A percentile compares a stretch with the other conserved stretches of the same genome.
These are phyloP conservation scores for Stigmatopora nigra DNA, from an alignment of 2,113 vertebrate species.

Conservation along the genomic window DNA sequence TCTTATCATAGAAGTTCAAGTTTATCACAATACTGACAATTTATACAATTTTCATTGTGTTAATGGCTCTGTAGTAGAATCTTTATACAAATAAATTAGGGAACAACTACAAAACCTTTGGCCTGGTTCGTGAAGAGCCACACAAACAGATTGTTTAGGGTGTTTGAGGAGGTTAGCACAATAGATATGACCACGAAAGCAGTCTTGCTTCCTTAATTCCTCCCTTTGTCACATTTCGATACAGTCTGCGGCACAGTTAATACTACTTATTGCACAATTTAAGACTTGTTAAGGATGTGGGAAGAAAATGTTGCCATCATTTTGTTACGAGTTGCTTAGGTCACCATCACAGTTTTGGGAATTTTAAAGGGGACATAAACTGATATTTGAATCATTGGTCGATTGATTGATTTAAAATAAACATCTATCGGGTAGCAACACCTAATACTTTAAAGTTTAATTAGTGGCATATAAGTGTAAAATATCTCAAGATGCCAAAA, in stretches of 20 bases:
- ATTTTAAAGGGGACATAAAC: not conserved
- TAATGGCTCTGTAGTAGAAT: constrained; percentile 2
- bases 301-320: not conserved
- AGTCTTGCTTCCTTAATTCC: constrained; percentile 13
- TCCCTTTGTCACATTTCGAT: not conserved
- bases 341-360: not conserved
- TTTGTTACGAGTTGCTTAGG: not conserved
- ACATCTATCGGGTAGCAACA: too few species aligned
- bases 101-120: constrained; percentile 12
- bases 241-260: not conserved
- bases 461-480: not conserved
- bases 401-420: too few species aligned
- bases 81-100: constrained; percentile 7
- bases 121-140: not conserved
- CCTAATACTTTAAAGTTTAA: not conserved
- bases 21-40: constrained; percentile 13
- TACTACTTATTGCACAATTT: not conserved
- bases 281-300: not conserved
- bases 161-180: constrained; percentile 9
- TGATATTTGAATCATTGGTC: not conserved
- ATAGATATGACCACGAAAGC: constrained; percentile 7
- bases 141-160: constrained; percentile 1
- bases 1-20: not conserved
- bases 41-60: constrained; percentile 13
- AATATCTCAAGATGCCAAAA: not conserved